These are phyloP conservation scores for Silurus asotus DNA, from an alignment of 2,113 vertebrate species.

Conservation along the genomic window DNA sequence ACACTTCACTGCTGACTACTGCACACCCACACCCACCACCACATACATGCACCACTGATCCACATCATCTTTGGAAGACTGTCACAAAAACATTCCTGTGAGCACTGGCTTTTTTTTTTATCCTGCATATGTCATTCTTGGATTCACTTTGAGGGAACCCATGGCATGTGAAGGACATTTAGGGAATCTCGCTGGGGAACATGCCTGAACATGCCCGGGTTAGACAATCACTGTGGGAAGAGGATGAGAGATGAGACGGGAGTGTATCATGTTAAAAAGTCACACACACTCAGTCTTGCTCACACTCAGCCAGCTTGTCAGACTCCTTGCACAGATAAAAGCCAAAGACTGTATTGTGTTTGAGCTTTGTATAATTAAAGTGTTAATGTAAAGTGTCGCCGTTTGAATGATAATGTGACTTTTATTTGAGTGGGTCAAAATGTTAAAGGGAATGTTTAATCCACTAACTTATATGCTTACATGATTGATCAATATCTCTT, in stretches of 20 bases:
- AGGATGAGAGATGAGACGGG: conserved; percentile 9
- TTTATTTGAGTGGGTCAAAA: neutral
- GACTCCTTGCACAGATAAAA: neutral
- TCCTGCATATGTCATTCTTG: conserved; percentile 6
- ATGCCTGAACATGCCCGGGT: conserved; percentile 47
- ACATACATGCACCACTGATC: neutral
- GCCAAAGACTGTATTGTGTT: neutral
- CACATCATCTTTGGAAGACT: neutral
- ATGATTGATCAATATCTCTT: neutral
- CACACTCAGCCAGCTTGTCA: neutral
- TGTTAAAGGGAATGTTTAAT: neutral
- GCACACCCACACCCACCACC: neutral
- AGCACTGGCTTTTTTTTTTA: neutral
- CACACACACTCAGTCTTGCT: conserved; percentile 27
- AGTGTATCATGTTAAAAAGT: conserved; percentile 48
- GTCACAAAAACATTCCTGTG: neutral
- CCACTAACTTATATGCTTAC: neutral
- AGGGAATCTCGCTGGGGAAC: conserved; percentile 33
- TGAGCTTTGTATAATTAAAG: neutral
- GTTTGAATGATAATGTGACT: neutral
- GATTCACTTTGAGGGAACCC: conserved; percentile 14
- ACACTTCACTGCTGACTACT: neutral
- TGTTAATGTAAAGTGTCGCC: neutral
- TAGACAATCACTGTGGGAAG: conserved; percentile 54
- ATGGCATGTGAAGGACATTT: conserved; percentile 41